Evolutionary conservation across 2,888 invertebrate species (phyloP).

Genomic region (Agrochola lota): DNA sequence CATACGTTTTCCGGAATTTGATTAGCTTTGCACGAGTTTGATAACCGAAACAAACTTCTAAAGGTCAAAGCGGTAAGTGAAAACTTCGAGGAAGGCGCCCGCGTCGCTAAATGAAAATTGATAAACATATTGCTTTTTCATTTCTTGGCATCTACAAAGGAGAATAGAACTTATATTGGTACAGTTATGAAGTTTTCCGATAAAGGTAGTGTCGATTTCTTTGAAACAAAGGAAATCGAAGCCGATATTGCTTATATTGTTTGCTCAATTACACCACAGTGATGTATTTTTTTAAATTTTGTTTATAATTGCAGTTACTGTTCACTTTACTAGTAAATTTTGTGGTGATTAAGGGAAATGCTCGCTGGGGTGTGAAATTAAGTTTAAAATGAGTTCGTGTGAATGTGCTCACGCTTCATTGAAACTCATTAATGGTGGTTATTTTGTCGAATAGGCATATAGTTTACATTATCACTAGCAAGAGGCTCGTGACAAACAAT

Average conservation of each 20-base stretch:
- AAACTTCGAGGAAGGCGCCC: slow-evolving; percentile 32
- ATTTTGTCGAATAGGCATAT: slow-evolving; percentile 20
- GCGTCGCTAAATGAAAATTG: slow-evolving; percentile 39
- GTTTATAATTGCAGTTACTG: background rate
- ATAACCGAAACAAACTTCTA: slow-evolving; percentile 40
- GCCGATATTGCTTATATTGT: slow-evolving; percentile 6
- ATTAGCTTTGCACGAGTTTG: slow-evolving; percentile 49
- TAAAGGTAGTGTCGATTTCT: slow-evolving; percentile 21
- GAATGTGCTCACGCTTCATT: slow-evolving; percentile 35
- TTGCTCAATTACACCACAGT: background rate
- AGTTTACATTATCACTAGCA: background rate
- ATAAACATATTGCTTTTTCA: slow-evolving; percentile 43
- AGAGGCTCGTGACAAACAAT: background rate
- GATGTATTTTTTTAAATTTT: no score
- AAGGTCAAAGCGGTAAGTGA: slow-evolving; percentile 43
- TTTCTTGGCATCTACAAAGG: slow-evolving; percentile 7
- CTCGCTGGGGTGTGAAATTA: slow-evolving; percentile 42
- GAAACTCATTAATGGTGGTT: slow-evolving; percentile 16
- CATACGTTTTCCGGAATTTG: slow-evolving; percentile 20
- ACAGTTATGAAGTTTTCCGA: slow-evolving; percentile 16
- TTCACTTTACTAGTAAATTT: slow-evolving; percentile 5
- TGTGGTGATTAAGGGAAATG: slow-evolving; percentile 22
- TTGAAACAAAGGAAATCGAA: slow-evolving; percentile 14
- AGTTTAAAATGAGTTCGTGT: slow-evolving; percentile 32
- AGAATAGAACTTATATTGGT: slow-evolving; percentile 2